Evolutionary conservation across 1,140 invertebrate species (phyloP).

Genomic region (Chironomus striatipennis): DNA sequence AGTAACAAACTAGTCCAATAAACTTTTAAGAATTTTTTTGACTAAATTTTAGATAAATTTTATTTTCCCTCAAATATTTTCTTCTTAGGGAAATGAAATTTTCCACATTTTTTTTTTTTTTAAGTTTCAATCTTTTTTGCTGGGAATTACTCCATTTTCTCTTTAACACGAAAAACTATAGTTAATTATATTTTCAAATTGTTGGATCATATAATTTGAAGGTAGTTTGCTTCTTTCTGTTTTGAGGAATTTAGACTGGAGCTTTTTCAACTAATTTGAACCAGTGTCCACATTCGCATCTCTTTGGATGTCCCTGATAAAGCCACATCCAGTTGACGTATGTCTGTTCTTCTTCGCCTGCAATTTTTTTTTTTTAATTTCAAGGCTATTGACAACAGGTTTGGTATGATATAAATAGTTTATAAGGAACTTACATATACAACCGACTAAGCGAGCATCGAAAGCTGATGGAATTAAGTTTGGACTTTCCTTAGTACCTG

Average conservation of each 20-base stretch:
- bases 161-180: constrained; percentile 20
- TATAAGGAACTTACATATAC: constrained; percentile 64
- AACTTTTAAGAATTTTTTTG: background rate
- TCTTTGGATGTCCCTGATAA: constrained; percentile 73
- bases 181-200: constrained; percentile 14
- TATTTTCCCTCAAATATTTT: constrained; percentile 21
- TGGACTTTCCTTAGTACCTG: constrained; percentile 76
- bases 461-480: constrained; percentile 84
- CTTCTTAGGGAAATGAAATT: background rate
- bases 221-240: background rate
- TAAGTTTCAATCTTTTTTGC: background rate
- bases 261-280: constrained; percentile 78
- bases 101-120: background rate
- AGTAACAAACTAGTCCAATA: background rate
- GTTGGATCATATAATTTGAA: constrained; percentile 3
- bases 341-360: constrained; percentile 78
- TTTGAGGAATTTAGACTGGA: constrained; percentile 46
- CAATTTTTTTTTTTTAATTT: constrained; percentile 24
- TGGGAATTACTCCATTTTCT: constrained; percentile 5
- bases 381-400: background rate
- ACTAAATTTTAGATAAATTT: constrained; percentile 19
- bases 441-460: constrained; percentile 84
- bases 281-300: constrained; percentile 95
- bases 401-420: background rate
- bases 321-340: constrained; percentile 91